phyloP scores from a whole-genome alignment of 2,797 vertebrate genomes.

The Cyclura pinguis region DNA sequence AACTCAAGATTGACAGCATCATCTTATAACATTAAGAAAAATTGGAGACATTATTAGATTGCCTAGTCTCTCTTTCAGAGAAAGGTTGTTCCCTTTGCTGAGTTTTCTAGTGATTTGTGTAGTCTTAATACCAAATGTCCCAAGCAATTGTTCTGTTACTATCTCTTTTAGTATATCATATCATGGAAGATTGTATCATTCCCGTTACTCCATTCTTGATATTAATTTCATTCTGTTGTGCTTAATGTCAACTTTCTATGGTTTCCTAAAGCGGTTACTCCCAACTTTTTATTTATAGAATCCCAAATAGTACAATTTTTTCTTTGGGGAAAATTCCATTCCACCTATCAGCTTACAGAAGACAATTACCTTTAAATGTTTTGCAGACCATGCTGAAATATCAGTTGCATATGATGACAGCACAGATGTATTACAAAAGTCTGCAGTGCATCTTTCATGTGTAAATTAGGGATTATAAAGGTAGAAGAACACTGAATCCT shows the following conservation, averaged over 20 bases:
- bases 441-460: not conserved
- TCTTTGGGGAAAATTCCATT: not conserved
- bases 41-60: slow-evolving; percentile 19
- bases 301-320: not conserved
- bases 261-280: not conserved
- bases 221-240: not conserved
- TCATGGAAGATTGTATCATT: not conserved
- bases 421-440: not conserved
- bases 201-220: not conserved
- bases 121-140: slow-evolving; percentile 6
- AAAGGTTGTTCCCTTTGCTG: slow-evolving; percentile 11
- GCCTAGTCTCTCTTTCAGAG: not conserved
- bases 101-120: slow-evolving; percentile 17
- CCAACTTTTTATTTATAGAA: not conserved
- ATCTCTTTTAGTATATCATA: not conserved
- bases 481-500: not conserved
- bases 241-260: not conserved
- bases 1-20: slow-evolving; percentile 15
- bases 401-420: not conserved
- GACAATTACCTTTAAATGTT: not conserved
- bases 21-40: slow-evolving; percentile 18
- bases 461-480: not conserved
- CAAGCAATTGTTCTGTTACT: not conserved
- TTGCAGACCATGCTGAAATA: not conserved
- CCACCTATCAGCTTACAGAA: not conserved